A percentile compares a stretch with the other conserved stretches of the same genome.
phyloP scores from a whole-genome alignment of 2,888 invertebrate genomes.

The Plagodis dolabraria region DNA sequence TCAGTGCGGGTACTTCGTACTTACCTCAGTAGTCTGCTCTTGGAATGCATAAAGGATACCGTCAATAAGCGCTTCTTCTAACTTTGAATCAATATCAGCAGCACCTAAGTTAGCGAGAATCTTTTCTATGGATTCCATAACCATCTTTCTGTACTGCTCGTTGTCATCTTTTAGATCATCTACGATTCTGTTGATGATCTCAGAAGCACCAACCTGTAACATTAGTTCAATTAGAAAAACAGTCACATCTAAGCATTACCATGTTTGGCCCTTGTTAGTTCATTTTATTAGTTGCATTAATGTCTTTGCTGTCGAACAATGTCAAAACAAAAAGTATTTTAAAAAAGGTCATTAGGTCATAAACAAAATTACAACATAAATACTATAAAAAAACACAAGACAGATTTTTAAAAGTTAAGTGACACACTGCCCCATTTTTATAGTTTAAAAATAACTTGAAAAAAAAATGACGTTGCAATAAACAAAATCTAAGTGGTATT shows the following conservation, averaged over 20 bases:
- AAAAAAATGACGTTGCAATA: no score
- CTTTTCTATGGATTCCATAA: slow-evolving; percentile 99
- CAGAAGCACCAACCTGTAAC: slow-evolving; percentile 95
- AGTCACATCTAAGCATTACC: not conserved
- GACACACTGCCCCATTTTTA: no score
- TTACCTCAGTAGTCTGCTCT: slow-evolving; percentile 98
- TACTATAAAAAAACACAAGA: no score
- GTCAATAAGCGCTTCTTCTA: slow-evolving; percentile 99
- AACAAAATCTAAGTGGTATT: no score
- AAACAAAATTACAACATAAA: no score
- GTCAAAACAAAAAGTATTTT: no score
- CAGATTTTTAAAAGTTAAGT: no score
- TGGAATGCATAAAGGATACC: slow-evolving; percentile 99
- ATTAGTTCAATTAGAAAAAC: not conserved
- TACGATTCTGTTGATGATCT: slow-evolving; percentile 99
- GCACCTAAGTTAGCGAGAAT: slow-evolving; percentile 99
- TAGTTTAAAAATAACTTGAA: no score
- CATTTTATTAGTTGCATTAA: no score
- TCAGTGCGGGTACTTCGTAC: not conserved
- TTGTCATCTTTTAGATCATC: slow-evolving; percentile 99
- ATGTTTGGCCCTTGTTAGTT: no score
- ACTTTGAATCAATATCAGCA: slow-evolving; percentile 98
- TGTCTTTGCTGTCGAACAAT: no score
- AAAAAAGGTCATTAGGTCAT: no score
- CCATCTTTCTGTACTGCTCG: slow-evolving; percentile 99